Evolutionary conservation across 2,113 vertebrate species (phyloP), one percentile per base, ranked within the genome.

Genomic region (Heloderma charlesbogerti): DNA sequence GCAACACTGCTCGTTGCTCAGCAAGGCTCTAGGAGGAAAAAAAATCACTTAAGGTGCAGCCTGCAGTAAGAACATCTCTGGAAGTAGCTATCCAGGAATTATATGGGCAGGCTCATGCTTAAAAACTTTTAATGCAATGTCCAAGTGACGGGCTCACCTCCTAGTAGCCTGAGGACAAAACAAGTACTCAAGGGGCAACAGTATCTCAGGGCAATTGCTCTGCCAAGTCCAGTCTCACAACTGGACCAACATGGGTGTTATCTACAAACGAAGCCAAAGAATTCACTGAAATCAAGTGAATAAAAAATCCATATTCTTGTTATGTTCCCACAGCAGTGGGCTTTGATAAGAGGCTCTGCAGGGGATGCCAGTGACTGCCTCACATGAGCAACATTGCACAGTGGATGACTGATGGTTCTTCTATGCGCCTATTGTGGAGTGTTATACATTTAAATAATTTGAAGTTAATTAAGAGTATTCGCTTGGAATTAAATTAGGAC

Each of bases 381-480:
- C 71, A 69, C 69, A 88, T 84, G 79, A 91, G 29, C 60, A 69
- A 25, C 16, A n/a, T 37, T 40, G n/a, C 60, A 57, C 63, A 72
- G 60, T 13, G 72, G 63, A 88, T 27, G 69, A 20, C 60, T 87
- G 86, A 82, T 82, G 82, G 89, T 66, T 45, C 16, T 63, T 63
- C 90, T 63, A 0, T 86, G 94, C 84, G 63, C 37, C 37, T 93
- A 48, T 90, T 45, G 90, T 88, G 86, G 94, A 92, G 92, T 85
- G 93, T 92, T 95, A 94, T 94, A 95, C 94, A 92, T 96, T 97
- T 97, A 97, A 97, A 96, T 94, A 97, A 95, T 97, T 96, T 97
- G 97, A 96, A 97, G 96, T 97, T 98, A 97, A 97, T 97, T 97
- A 97, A 97, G 96, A 97, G 95, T 97, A 97, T 96, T 96, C 96